These are phyloP conservation scores for Salminus brasiliensis DNA, from an alignment of 2,113 vertebrate genomes.

Conservation along the genomic window DNA sequence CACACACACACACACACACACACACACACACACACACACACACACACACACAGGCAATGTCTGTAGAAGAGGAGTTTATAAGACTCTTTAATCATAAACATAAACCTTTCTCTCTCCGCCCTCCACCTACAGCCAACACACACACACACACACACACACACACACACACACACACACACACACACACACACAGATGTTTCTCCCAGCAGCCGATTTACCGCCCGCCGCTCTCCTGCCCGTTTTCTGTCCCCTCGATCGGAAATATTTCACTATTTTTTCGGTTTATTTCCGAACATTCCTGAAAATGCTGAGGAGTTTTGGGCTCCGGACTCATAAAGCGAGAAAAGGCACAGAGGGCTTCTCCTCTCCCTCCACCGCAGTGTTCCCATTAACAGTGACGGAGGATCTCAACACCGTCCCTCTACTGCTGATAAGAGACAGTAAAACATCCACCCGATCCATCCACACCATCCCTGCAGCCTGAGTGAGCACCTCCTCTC, in stretches of 20 bases:
- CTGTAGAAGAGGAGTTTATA: constrained; percentile 7
- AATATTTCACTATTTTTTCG: constrained; percentile 24
- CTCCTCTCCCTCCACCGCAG: not conserved
- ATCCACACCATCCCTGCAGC: no score
- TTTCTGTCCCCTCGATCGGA: constrained; percentile 22
- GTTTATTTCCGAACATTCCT: constrained; percentile 26
- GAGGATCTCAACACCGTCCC: no score
- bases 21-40: constrained; percentile 10
- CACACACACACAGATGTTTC: not conserved
- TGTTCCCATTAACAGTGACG: not conserved
- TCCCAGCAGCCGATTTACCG: constrained; percentile 21
- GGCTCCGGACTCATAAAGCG: not conserved
- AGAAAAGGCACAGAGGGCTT: constrained; percentile 57
- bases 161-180: no score
- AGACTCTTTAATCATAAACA: constrained; percentile 27
- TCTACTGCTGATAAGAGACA: no score
- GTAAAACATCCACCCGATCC: no score
- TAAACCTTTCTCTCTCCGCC: constrained; percentile 8
- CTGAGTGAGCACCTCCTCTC: no score
- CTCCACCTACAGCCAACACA: not conserved
- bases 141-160: no score
- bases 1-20: not conserved
- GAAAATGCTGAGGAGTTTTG: constrained; percentile 23
- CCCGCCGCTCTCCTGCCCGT: not conserved
- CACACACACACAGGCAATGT: not conserved